These are phyloP conservation scores for Tenodera sinensis DNA, from an alignment of 2,888 invertebrate genomes.

Conservation along the genomic window DNA sequence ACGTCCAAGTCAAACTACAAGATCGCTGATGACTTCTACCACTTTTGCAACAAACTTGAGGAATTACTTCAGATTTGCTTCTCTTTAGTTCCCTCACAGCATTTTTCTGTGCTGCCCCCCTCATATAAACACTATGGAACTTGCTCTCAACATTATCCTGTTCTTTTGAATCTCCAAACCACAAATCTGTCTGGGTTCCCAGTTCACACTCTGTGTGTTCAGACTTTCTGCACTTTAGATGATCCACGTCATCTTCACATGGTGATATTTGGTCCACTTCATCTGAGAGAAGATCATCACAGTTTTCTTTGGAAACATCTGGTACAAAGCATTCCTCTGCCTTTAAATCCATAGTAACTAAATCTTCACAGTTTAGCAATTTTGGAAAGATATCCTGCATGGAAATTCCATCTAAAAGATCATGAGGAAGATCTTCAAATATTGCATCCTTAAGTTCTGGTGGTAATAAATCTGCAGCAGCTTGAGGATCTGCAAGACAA, in stretches of 20 bases:
- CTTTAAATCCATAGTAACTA: slow-evolving; percentile 60
- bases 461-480: slow-evolving; percentile 74
- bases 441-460: slow-evolving; percentile 84
- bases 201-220: slow-evolving; percentile 45
- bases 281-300: slow-evolving; percentile 43
- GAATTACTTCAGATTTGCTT: slow-evolving; percentile 62
- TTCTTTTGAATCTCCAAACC: slow-evolving; percentile 48
- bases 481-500: slow-evolving; percentile 66
- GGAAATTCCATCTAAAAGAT: slow-evolving; percentile 76
- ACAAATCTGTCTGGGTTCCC: slow-evolving; percentile 41
- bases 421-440: slow-evolving; percentile 79
- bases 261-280: slow-evolving; percentile 38
- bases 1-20: slow-evolving; percentile 66
- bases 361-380: slow-evolving; percentile 65
- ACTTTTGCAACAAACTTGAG: slow-evolving; percentile 34
- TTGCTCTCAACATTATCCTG: slow-evolving; percentile 54
- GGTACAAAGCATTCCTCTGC: slow-evolving; percentile 51
- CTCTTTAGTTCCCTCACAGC: slow-evolving; percentile 56
- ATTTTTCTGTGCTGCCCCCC: slow-evolving; percentile 27
- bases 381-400: slow-evolving; percentile 82
- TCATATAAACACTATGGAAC: background rate
- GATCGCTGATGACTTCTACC: slow-evolving; percentile 57
- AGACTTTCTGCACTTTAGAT: background rate
- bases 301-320: slow-evolving; percentile 44
- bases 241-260: background rate